Conservation (phyloP, 2,113 vertebrate genomes). For the Eidolon helvum region DNA sequence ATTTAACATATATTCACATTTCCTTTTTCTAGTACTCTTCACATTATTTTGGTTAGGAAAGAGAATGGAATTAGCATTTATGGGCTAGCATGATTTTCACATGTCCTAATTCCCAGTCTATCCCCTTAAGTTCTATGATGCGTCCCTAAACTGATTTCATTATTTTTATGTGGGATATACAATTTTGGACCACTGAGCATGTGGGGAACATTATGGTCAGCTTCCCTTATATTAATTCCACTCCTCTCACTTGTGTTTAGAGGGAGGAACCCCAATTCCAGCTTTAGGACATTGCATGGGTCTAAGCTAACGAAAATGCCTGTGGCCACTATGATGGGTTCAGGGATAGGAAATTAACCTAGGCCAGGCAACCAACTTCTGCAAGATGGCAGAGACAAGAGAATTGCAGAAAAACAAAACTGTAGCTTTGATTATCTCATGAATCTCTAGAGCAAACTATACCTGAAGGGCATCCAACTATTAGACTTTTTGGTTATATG, state of each 20-base stretch:
- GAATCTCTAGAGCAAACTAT: neutral
- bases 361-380: neutral
- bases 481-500: neutral
- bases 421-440: neutral
- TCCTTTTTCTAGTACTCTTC: neutral
- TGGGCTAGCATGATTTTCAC: neutral
- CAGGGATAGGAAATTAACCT: neutral
- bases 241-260: neutral
- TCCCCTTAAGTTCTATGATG: neutral
- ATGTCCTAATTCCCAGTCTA: neutral
- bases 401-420: neutral
- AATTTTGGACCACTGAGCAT: neutral
- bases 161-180: neutral
- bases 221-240: neutral
- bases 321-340: neutral
- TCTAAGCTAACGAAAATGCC: neutral
- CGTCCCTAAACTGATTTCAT: neutral
- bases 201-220: neutral
- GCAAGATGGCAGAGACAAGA: neutral
- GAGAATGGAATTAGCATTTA: neutral
- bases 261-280: neutral
- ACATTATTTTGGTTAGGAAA: constrained; percentile 23
- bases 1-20: neutral
- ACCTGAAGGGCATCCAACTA: neutral
- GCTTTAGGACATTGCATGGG: neutral